Evolutionary conservation across 2,888 invertebrate genomes (phyloP), one percentile per base, ranked within the genome.

Genomic region (Camptogramma bilineatum): DNA sequence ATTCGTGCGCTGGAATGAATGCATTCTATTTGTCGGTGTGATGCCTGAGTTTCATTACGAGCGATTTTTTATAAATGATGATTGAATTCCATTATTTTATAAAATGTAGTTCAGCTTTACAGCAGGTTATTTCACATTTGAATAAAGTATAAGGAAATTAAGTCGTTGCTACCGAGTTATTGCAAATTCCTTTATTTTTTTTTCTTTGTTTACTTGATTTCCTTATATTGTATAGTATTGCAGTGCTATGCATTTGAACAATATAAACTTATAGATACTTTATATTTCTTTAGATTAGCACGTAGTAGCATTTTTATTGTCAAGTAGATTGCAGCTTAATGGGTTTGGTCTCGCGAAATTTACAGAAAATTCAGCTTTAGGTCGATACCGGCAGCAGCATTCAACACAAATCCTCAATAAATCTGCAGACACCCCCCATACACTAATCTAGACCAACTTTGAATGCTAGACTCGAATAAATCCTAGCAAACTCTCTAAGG

Each of bases 391-490:
- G 7, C 24, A 42, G 48, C 39, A 48, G 34, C 13, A 10, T n/a
- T 55, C 34, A 18, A 52, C n/a, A 16, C 24, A 66, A 63, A 55
- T 57, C 64, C 52, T 54, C 62, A 24, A 70, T 73, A 73, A 74
- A 73, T 73, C 68, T 62, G 9, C 65, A 48, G 47, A 64, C 60
- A 58, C 61, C 31, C 57, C 62, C 63, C 66, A 68, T 31, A 52
- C 48, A 56, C 60, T 70, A 70, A 72, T 70, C 69, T 66, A 71
- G 72, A 78, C 75, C 77, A 57, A 65, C 79, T 77, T 71, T 73
- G 75, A 75, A 74, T 78, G 69, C 70, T 76, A 74, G 75, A 74
- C 75, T 76, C 69, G 72, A 44, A 62, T 78, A 81, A 83, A 80
- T 79, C 76, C 72, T 68, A 61, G 62, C 64, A 60, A 78, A 75